Base-by-base conservation (phyloP, 2,797 vertebrate genomes). In the Champsocephalus gunnari region DNA sequence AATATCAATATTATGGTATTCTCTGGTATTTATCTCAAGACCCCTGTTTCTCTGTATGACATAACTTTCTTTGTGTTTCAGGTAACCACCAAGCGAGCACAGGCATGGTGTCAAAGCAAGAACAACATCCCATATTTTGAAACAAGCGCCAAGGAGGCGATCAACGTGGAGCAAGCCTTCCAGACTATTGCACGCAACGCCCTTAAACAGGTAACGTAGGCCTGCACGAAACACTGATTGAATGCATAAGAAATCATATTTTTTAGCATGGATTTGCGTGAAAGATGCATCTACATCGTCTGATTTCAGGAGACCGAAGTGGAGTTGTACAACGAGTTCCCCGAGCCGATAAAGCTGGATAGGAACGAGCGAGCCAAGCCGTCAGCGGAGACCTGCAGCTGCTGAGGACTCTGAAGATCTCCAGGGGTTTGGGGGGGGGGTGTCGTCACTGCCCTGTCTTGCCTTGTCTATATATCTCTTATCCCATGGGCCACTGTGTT, bases 81-180 rank as follows among this genome's bases (percentile, higher is more conserved):
- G 98, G 98, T 99, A 88, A 97, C 98, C 87, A 99, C 98, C 83
- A 99, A 99, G 92, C 94, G 98, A 84, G 97, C 98, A 53, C 98
- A 99, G 92, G 97, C 97, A 81, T 99, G 98, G 98, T 99, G 98
- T 94, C 98, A 99, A 95, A 99, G 98, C 95, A 99, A 99, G 96
- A 99, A 99, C 95, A 99, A 98, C 94, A 99, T 99, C 94, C 98
- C 98, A 1, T 99, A 99, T 92, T 99, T 99, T 19, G 98, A 99
- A 95, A 99, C 98, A 93, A 99, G 98, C 84, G 98, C 98, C 90
- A 99, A 99, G 95, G 98, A 99, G 90, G 98, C 98, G 58, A 99
- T 99, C 92, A 99, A 99, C 0, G 98, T 99, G 93, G 98, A 99
- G 92, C 98, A 99, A 92, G 98, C 98, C 81, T 99, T 99, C 91